Percentiles rank a stretch among this genome's conserved stretches.
phyloP scores from a whole-genome alignment of 2,113 vertebrate species.

The Scatophagus argus region DNA sequence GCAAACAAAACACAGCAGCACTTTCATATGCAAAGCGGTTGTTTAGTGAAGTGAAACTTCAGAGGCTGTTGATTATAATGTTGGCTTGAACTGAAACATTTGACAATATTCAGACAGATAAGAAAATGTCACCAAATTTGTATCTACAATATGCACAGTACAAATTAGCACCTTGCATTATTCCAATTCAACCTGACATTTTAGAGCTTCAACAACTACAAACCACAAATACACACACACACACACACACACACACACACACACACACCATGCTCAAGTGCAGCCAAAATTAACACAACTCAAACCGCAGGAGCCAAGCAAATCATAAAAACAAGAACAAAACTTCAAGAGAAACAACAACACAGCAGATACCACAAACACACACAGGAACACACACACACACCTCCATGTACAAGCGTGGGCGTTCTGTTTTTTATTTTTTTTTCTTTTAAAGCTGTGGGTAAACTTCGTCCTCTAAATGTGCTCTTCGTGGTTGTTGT shows the following conservation, averaged over 20 bases:
- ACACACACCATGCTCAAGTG: conserved; percentile 67
- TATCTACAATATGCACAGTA: conserved; percentile 2
- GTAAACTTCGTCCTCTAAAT: conserved; percentile 72
- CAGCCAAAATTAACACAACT: conserved; percentile 61
- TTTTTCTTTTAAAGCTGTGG: conserved; percentile 64
- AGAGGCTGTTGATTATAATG: neutral
- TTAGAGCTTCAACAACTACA: conserved; percentile 35
- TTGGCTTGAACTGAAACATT: neutral
- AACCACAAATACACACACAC: conserved; percentile 42
- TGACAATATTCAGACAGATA: neutral
- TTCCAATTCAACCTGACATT: conserved; percentile 50
- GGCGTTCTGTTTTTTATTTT: no score
- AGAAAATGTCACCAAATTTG: conserved; percentile 8
- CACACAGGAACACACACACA: conserved; percentile 55
- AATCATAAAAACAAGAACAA: conserved; percentile 47
- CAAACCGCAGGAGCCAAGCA: conserved; percentile 59
- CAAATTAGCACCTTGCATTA: conserved; percentile 37
- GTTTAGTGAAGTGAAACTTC: neutral
- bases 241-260: conserved; percentile 27
- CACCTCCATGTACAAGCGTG: conserved; percentile 66
- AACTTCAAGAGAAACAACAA: conserved; percentile 41
- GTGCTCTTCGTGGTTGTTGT: conserved; percentile 53
- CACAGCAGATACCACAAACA: conserved; percentile 28
- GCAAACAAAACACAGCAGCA: neutral
- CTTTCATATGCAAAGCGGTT: neutral